Base-by-base conservation (phyloP, 2,888 invertebrate species). In the Athripsodes cinereus region DNA sequence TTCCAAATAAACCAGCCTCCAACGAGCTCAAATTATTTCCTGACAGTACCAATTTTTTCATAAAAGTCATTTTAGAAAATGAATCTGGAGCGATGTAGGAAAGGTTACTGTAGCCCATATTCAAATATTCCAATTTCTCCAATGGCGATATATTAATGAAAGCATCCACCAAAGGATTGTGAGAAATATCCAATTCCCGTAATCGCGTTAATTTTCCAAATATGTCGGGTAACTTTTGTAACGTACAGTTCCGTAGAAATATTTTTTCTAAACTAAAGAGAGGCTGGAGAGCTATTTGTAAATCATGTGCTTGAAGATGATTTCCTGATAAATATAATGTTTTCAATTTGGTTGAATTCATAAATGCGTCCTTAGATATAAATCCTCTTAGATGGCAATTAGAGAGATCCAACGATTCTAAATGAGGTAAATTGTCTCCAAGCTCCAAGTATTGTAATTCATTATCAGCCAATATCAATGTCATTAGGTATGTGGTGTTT, bases 21-120 rank as follows among this genome's bases (percentile, higher is more conserved):
- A 87, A 71, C 2, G 81, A 83, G 64, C 84, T 74, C 34, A 87
- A 71, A 66, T 82, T 82, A 64, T 88, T 87, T 3, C 87, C 87
- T 2, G 87, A 87, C 26, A 88, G 73, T 51, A 87, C 78, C 19
- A 87, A 72, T 53, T 79, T 78, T 66, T 81, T 84, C 72, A 87
- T 76, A 10, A 83, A 81, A 1, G 83, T 82, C 85, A 87, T 87
- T 67, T 83, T 82, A 2, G 85, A 79, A 67, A 87, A 88, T 2
- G 84, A 82, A 26, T 82, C 78, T 35, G 83, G 84, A 0, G 83
- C 82, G 55, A 87, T 76, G 63, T 81, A 78, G 0, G 84, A 84
- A 2, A 87, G 73, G 67, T 85, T 82, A 69, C 86, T 86, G 68
- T 85, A 86, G 5, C 87, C 86, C 86, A 88, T 87, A 69, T 87